These are phyloP conservation scores for Podiceps cristatus DNA, from an alignment of 2,113 vertebrate genomes.

Conservation along the genomic window DNA sequence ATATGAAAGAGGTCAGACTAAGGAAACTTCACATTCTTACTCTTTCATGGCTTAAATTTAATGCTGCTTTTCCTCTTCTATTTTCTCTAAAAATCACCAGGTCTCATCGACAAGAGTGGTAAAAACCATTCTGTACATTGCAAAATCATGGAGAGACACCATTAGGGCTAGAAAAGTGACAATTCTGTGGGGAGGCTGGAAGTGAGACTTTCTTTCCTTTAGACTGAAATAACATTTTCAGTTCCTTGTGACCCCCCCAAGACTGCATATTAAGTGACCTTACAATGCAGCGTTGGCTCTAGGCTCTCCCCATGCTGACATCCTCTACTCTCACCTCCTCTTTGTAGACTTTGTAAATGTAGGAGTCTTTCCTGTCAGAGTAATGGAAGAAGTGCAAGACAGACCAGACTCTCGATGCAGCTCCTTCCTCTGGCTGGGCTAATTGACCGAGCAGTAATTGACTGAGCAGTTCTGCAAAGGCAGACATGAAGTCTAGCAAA, in stretches of 20 bases:
- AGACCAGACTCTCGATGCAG: neutral
- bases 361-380: slow-evolving; percentile 20
- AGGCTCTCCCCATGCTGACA: neutral
- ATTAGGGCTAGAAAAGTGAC: neutral
- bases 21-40: neutral
- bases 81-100: neutral
- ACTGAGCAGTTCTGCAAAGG: slow-evolving; percentile 6
- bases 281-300: neutral
- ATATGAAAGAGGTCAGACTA: neutral
- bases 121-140: neutral
- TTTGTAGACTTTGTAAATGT: neutral
- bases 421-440: slow-evolving; percentile 22
- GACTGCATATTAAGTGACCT: neutral
- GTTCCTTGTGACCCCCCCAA: neutral
- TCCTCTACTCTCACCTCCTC: slow-evolving; percentile 21
- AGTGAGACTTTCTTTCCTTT: neutral
- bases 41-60: neutral
- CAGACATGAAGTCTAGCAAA: slow-evolving; percentile 42
- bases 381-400: slow-evolving; percentile 48
- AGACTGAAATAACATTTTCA: neutral
- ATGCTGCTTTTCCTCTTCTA: neutral
- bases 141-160: neutral
- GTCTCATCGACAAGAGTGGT: neutral
- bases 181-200: neutral
- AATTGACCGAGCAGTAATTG: slow-evolving; percentile 23